Percentiles rank a stretch among this genome's conserved stretches.
These are phyloP conservation scores for Pangasius sanitwongsei DNA, from an alignment of 2,797 vertebrate genomes.

Conservation along the genomic window DNA sequence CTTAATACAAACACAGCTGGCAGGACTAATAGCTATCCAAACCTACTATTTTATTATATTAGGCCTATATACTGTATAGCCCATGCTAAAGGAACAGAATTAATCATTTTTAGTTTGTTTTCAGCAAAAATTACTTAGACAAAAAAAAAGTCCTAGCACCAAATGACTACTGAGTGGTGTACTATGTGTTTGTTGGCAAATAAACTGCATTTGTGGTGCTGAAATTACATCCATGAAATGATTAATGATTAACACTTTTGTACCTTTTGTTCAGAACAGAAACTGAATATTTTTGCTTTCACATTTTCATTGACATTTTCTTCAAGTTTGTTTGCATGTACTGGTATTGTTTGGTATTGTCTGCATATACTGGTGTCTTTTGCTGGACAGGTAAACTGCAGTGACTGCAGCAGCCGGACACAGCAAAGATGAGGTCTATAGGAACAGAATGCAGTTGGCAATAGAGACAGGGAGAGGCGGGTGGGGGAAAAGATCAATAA, in stretches of 20 bases:
- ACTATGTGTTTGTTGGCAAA: background rate
- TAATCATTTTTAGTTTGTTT: background rate
- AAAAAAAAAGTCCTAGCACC: background rate
- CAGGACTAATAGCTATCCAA: background rate
- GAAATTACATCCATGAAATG: background rate
- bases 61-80: background rate
- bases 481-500: slow-evolving; percentile 19
- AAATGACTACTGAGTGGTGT: background rate
- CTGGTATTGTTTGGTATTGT: too few relatives aligned
- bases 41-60: background rate
- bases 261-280: background rate
- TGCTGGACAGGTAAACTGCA: slow-evolving; percentile 24
- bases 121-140: background rate
- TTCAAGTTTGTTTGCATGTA: background rate
- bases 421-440: slow-evolving; percentile 20
- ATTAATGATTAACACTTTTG: background rate
- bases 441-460: slow-evolving; percentile 16
- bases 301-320: background rate
- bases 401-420: slow-evolving; percentile 39
- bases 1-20: slow-evolving; percentile 10
- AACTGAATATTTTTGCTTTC: background rate
- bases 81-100: background rate
- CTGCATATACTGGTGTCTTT: background rate
- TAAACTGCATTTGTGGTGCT: background rate
- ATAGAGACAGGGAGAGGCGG: background rate